These are phyloP conservation scores for Zonitis immaculata DNA, from an alignment of 2,888 invertebrate genomes.

Conservation along the genomic window DNA sequence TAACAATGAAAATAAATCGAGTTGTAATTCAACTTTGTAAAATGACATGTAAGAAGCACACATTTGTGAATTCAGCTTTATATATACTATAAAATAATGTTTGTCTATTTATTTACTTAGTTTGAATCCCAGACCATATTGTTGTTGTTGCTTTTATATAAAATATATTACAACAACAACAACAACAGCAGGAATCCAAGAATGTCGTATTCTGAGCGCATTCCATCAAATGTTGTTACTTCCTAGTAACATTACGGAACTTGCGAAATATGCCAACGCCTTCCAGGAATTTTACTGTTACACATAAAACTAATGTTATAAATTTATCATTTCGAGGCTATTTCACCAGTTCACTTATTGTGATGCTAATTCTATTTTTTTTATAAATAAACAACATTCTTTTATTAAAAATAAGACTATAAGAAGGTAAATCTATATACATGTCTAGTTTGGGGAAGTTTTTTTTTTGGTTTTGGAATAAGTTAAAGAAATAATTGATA, in stretches of 20 bases:
- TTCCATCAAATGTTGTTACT: conserved; percentile 43
- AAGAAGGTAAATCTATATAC: too few species aligned
- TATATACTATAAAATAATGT: conserved; percentile 38
- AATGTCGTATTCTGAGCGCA: conserved; percentile 42
- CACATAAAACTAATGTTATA: conserved; percentile 30
- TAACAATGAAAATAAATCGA: background rate
- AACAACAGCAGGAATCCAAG: conserved; percentile 37
- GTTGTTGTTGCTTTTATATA: too few species aligned
- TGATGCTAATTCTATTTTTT: too few species aligned
- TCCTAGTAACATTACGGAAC: conserved; percentile 42
- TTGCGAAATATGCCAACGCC: conserved; percentile 44
- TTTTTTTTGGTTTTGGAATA: too few species aligned
- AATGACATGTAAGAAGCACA: conserved; percentile 19
- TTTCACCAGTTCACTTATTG: background rate
- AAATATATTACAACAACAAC: too few species aligned
- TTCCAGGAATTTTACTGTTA: conserved; percentile 44
- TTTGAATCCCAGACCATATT: conserved; percentile 39
- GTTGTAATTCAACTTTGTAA: background rate
- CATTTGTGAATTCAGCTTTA: conserved; percentile 24
- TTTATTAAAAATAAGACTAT: too few species aligned
- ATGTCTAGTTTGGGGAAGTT: too few species aligned
- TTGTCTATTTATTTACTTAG: too few species aligned
- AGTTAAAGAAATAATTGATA: too few species aligned
- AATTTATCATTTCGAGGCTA: conserved; percentile 28
- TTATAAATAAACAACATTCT: too few species aligned